A percentile compares a stretch with the other conserved stretches of the same genome.
Evolutionary conservation across 2,797 vertebrate species (phyloP).

Genomic region (Chrosomus eos): DNA sequence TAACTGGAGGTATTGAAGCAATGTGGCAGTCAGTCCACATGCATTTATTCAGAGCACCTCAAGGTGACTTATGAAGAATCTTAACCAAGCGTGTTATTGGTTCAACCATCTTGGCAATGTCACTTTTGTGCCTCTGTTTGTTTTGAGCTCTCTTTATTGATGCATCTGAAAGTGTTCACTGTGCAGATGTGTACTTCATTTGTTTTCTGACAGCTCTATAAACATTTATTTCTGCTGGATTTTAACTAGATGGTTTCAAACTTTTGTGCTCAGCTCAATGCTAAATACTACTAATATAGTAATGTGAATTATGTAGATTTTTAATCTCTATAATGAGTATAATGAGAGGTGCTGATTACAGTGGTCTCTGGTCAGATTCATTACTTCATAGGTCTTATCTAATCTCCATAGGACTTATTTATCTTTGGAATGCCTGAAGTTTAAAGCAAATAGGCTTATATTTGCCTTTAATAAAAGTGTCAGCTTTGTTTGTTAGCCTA

Average conservation of each 20-base stretch:
- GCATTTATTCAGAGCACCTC: constrained; percentile 20
- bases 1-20: neutral
- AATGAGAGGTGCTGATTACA: constrained; percentile 18
- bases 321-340: neutral
- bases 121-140: constrained; percentile 8
- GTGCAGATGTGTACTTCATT: neutral
- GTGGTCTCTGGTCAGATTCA: neutral
- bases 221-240: neutral
- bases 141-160: constrained; percentile 9
- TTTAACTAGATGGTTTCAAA: neutral
- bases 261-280: neutral
- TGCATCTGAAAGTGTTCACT: constrained; percentile 2
- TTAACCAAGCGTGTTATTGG: constrained; percentile 33
- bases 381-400: neutral
- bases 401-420: neutral
- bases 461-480: neutral
- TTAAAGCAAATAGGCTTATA: neutral
- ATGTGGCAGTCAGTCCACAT: constrained; percentile 13
- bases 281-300: neutral
- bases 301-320: neutral
- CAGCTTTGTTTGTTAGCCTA: neutral
- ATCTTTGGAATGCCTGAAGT: neutral
- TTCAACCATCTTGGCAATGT: constrained; percentile 20
- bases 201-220: neutral
- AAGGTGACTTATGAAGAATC: constrained; percentile 30